Evolutionary conservation across 2,113 vertebrate species (phyloP).

Genomic region (Otocyon megalotis): DNA sequence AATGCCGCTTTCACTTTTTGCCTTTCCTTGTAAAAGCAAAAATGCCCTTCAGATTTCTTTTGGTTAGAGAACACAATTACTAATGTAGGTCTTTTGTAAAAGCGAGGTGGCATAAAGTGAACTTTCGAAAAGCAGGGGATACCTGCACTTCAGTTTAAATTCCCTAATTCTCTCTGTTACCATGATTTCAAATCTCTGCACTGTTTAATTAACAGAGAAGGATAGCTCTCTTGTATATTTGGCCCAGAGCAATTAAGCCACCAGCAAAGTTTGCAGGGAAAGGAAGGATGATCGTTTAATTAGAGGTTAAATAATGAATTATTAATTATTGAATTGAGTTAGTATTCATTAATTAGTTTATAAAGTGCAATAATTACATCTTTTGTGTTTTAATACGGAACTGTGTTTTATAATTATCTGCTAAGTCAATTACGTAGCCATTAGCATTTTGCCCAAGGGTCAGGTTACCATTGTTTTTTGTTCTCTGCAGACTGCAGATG

Average conservation of each 20-base stretch:
- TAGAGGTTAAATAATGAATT: conserved; percentile 81
- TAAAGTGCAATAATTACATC: conserved; percentile 79
- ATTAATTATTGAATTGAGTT: conserved; percentile 80
- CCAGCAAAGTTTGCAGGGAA: conserved; percentile 72
- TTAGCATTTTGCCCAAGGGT: conserved; percentile 74
- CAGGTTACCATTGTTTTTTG: conserved; percentile 65
- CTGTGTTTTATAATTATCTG: conserved; percentile 77
- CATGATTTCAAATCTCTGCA: conserved; percentile 61
- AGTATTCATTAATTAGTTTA: conserved; percentile 80
- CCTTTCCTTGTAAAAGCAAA: background rate
- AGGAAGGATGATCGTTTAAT: conserved; percentile 75
- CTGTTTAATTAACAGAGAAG: conserved; percentile 71
- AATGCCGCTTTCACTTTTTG: background rate
- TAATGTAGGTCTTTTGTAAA: background rate
- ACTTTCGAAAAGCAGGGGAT: background rate
- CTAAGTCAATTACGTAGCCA: conserved; percentile 74
- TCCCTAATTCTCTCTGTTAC: conserved; percentile 26
- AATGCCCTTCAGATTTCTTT: background rate
- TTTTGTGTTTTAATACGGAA: conserved; percentile 69
- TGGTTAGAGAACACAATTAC: background rate
- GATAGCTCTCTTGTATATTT: conserved; percentile 62
- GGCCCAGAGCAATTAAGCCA: conserved; percentile 80
- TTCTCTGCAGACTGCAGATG: conserved; percentile 52
- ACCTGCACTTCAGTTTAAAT: conserved; percentile 18
- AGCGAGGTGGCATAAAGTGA: background rate